A percentile compares a stretch with the other conserved stretches of the same genome.
phyloP scores from a whole-genome alignment of 2,888 invertebrate genomes.

The Acrocyrtus sp. region DNA sequence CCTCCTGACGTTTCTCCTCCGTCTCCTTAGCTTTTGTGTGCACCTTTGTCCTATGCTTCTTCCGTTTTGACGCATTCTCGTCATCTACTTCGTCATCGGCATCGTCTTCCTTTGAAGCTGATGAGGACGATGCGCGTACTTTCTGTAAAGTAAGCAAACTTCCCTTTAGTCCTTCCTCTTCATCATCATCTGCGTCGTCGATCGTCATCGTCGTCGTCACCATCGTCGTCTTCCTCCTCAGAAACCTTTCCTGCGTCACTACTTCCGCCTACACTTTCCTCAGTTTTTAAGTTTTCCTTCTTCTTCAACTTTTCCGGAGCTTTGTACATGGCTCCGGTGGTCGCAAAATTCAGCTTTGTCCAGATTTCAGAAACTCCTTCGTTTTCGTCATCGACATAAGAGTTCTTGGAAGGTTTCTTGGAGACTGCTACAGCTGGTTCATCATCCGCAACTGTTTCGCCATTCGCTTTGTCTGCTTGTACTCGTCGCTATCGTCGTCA shows the following conservation, averaged over 20 bases:
- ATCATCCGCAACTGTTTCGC: constrained; percentile 7
- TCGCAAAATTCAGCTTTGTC: constrained; percentile 41
- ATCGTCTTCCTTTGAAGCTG: constrained; percentile 14
- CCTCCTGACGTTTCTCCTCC: not conserved
- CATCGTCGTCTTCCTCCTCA: constrained; percentile 10
- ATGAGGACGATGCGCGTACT: constrained; percentile 1
- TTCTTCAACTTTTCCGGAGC: constrained; percentile 28
- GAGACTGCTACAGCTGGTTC: not conserved
- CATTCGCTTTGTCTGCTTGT: constrained; percentile 12
- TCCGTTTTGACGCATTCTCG: constrained; percentile 23
- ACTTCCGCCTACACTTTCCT: constrained; percentile 1
- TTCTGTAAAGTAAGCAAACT: not conserved
- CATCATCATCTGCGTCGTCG: constrained; percentile 18
- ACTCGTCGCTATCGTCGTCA: constrained; percentile 34
- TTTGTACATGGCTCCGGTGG: constrained; percentile 29
- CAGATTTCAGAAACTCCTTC: constrained; percentile 28
- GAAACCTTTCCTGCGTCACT: not conserved
- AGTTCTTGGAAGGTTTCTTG: not conserved
- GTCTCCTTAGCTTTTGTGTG: not conserved
- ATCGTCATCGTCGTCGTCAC: constrained; percentile 17
- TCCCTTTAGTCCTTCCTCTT: constrained; percentile 25
- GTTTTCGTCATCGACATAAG: constrained; percentile 33
- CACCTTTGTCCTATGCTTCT: not conserved
- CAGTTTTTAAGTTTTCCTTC: constrained; percentile 5
- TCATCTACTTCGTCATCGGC: constrained; percentile 28